Percentiles rank a stretch among this genome's conserved stretches.
Conservation (phyloP, 2,797 vertebrate species). For the Coracias cyanogaster region DNA sequence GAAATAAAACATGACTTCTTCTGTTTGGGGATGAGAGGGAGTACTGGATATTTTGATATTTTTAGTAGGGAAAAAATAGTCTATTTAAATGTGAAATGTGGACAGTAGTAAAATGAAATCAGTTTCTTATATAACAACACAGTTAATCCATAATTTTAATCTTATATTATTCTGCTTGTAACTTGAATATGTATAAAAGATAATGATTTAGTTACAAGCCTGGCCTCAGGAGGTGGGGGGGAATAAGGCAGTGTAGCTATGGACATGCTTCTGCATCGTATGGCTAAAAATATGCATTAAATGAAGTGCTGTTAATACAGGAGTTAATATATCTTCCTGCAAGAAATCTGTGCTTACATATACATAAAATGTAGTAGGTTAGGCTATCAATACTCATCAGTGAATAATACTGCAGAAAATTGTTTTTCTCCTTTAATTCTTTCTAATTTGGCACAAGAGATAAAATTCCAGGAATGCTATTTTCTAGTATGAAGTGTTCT, state of each 20-base stretch:
- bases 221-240: not conserved
- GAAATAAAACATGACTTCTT: not conserved
- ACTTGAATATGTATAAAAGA: not conserved
- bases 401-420: not conserved
- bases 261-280: not conserved
- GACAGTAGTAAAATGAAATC: not conserved
- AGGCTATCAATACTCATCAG: not conserved
- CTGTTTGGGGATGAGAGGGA: not conserved
- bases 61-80: not conserved
- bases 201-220: not conserved
- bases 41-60: not conserved
- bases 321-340: not conserved
- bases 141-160: not conserved
- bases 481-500: not conserved
- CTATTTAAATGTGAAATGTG: not conserved
- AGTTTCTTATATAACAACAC: not conserved
- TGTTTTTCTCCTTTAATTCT: not conserved
- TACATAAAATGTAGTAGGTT: rapidly evolving
- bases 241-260: not conserved
- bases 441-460: not conserved
- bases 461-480: not conserved
- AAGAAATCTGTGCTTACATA: not conserved
- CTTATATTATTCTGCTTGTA: not conserved
- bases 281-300: not conserved
- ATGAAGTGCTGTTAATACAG: not conserved